A percentile compares a stretch with the other conserved stretches of the same genome.
These are phyloP conservation scores for Cyclina sinensis DNA, from an alignment of 1,140 invertebrate species.

Conservation along the genomic window DNA sequence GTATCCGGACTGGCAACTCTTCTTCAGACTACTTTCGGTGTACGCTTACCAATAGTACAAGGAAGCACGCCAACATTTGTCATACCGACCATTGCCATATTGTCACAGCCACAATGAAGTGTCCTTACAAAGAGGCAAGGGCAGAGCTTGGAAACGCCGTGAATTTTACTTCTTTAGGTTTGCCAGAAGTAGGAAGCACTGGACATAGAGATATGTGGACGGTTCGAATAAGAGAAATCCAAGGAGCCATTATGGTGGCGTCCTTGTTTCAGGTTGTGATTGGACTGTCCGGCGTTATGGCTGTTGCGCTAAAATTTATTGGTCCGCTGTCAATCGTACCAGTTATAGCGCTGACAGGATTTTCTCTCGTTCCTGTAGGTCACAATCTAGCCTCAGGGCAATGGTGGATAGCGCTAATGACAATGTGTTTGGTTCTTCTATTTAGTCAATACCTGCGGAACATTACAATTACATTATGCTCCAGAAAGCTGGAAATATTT, in stretches of 20 bases:
- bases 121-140: constrained; percentile 19
- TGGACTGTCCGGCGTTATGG: constrained; percentile 90
- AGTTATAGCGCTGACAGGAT: constrained; percentile 92
- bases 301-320: constrained; percentile 91
- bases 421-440: constrained; percentile 92
- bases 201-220: constrained; percentile 7
- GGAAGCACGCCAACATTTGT: constrained; percentile 29
- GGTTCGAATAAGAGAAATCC: not conserved
- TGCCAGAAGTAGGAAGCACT: not conserved
- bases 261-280: constrained; percentile 81
- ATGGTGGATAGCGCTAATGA: constrained; percentile 93
- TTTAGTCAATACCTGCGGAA: constrained; percentile 94
- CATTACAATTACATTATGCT: constrained; percentile 89
- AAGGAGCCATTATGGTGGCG: constrained; percentile 66
- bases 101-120: constrained; percentile 14
- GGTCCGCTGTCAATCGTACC: constrained; percentile 94
- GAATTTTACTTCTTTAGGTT: constrained; percentile 4
- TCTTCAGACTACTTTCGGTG: constrained; percentile 31
- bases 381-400: constrained; percentile 92
- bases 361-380: constrained; percentile 93
- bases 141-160: not conserved
- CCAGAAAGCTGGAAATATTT: constrained; percentile 89
- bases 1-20: constrained; percentile 17
- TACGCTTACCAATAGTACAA: constrained; percentile 26
- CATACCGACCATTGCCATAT: constrained; percentile 3